Base-by-base conservation (phyloP, 2,888 invertebrate species). In the Coelopa pilipes region DNA sequence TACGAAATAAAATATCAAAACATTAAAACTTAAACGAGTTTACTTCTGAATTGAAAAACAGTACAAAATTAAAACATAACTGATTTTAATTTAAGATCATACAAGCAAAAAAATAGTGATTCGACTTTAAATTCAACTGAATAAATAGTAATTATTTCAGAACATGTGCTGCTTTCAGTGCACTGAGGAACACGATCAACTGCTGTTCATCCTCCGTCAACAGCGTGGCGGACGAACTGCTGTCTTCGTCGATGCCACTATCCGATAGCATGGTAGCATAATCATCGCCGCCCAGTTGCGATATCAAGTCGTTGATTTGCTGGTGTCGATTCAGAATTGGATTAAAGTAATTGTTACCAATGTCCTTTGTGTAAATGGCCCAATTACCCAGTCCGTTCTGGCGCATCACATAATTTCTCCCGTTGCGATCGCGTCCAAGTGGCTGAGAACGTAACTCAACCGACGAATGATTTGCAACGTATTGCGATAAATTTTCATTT, bases 171-270 rank as follows among this genome's bases (percentile, higher is more conserved):
- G 60, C 49, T 21, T 49, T 50, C 24, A 70, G n/a, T 4, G 50
- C 70, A 34, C 12, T 59, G 12, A 70, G 24, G 17, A 70, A 70
- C n/a, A 70, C 11, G 46, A 70, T 13, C 60, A 70, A 59, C 7
- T 70, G 60, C 49, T 70, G 60, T 24, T 70, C 70, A 12, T 60
- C 49, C 19, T 60, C 12, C 21, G 19, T 70, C 15, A 60, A 59
- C 15, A 47, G 15, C 11, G 60, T 7, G 57, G 5, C 10, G 46
- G 45, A 34, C 24, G 15, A 1, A 19, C 7, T 34, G 49, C 68
- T 69, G 11, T 62, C 62, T 15, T 53, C 34, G 34, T 5, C 62
- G 12, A 34, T 49, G 34, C 34, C 62, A 53, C 70, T 62, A 34
- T 53, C 49, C 17, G 49, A 70, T 19, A 59, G 19, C 7, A n/a